Evolutionary conservation across 2,888 invertebrate species (phyloP).

Genomic region (Agrypnus murinus): DNA sequence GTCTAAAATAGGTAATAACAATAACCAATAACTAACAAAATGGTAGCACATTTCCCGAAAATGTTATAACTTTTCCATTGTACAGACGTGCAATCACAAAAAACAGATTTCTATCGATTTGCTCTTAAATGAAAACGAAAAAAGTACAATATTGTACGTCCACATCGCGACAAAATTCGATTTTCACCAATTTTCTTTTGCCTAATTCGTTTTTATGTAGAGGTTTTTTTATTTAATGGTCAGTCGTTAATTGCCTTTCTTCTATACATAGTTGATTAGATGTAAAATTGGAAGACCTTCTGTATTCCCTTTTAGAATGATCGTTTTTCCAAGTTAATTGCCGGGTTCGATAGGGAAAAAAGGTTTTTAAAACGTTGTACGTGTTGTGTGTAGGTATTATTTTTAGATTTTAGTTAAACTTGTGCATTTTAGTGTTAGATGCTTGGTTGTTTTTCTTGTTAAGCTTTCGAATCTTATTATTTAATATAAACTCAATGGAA

Average conservation of each 20-base stretch:
- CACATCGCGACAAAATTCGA: conserved; percentile 14
- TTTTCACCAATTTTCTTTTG: conserved; percentile 15
- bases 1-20: too few species aligned
- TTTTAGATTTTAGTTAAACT: too few species aligned
- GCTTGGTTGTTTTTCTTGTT: too few species aligned
- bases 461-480: too few species aligned
- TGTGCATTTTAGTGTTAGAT: too few species aligned
- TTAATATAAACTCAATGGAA: too few species aligned
- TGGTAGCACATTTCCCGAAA: not conserved
- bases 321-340: not conserved
- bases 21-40: not conserved
- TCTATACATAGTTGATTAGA: conserved; percentile 2
- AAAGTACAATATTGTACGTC: not conserved
- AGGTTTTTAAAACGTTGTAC: too few species aligned
- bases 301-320: not conserved
- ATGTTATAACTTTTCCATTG: not conserved
- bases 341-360: not conserved
- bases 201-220: not conserved
- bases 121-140: not conserved
- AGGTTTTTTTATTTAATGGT: not conserved
- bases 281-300: conserved; percentile 1
- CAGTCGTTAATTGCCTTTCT: conserved; percentile 16
- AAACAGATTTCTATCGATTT: conserved; percentile 19
- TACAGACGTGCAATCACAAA: conserved; percentile 8
- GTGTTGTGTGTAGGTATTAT: too few species aligned